Evolutionary conservation across 2,797 vertebrate species (phyloP), one percentile per base, ranked within the genome.

Genomic region (Margarornis squamiger): DNA sequence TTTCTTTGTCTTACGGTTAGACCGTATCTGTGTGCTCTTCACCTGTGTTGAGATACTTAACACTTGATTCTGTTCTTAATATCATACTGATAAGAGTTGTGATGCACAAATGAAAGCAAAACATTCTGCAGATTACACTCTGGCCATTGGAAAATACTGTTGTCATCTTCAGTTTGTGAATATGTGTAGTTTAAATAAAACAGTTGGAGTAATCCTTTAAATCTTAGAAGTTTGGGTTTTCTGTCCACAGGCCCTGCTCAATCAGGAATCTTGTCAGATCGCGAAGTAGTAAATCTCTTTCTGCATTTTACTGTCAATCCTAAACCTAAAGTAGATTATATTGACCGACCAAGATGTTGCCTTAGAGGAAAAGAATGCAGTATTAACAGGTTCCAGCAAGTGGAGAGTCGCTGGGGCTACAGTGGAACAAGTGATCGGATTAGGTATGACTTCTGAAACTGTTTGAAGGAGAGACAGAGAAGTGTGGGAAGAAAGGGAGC

Each of bases 231-330:
- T 36, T 75, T 46, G 52, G 30, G 81, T 97, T 97, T 98, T 96
- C 97, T 98, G 96, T 97, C 49, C 38, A 91, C 97, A 98, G 99
- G 99, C 96, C 99, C 99, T 98, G 99, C 99, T 98, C 99, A 99
- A 66, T 99, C 98, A 98, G 99, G 99, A 95, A 99, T 99, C 97
- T 97, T 99, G 97, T 98, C 99, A 76, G 99, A 99, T 97, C 98
- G 98, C 83, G 99, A 99, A 97, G 99, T 99, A 96, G 99, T 99
- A 76, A 99, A 99, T 96, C 99, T 99, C 95, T 99, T 99, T 95
- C 98, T 99, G 85, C 99, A 99, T 97, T 99, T 99, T 97, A 99
- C 99, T 22, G 99, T 99, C 65, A 99, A 99, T 94, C 99, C 99
- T 65, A 99, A 99, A 91, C 99, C 99, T 34, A 98, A 99, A 18